Base-by-base conservation (phyloP, 2,888 invertebrate genomes). In the Rhagonycha lutea region DNA sequence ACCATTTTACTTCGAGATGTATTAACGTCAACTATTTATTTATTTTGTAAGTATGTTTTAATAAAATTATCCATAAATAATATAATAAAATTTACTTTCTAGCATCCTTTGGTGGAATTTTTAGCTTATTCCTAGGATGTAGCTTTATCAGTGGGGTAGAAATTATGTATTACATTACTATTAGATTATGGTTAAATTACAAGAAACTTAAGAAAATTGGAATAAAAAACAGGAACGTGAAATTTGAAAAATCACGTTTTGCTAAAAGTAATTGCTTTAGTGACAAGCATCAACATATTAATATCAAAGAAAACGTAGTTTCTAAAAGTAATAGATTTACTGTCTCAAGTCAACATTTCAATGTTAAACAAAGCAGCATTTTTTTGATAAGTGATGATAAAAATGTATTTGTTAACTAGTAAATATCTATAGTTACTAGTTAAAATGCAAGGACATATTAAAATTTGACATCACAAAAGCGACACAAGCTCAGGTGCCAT, bases 91-190 rank as follows among this genome's bases (percentile, higher is more conserved):
- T 65, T 63, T 63, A 72, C 14, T 14, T 87, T 87, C 74, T 77
- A 88, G 88, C 88, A 4, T 88, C 88, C 0, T 84, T 88, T 75
- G 88, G 88, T 12, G 88, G 88, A 70, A 86, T 88, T n/a, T 88
- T 88, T 78, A 87, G 86, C 32, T 82, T 88, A 24, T 88, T 88
- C 76, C 79, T 89, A 62, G 88, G 88, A 4, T 87, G 87, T 80
- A 88, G 88, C 78, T 84, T 89, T 73, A 80, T 89, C 18, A 87
- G 87, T 67, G 77, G 85, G 3, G 79, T 86, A 26, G 88, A 89
- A 83, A 83, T 88, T 28, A 72, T 88, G 32, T 88, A 88, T 77
- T 89, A 86, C 78, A 83, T 85, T 70, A 78, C 80, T 10, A 79
- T 84, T n/a, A 81, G 83, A 73, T 81, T 85, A 65, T 65, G 23